Percentiles rank a stretch among this genome's conserved stretches.
These are phyloP conservation scores for Eurosta solidaginis DNA, from an alignment of 1,140 invertebrate species.

Conservation along the genomic window DNA sequence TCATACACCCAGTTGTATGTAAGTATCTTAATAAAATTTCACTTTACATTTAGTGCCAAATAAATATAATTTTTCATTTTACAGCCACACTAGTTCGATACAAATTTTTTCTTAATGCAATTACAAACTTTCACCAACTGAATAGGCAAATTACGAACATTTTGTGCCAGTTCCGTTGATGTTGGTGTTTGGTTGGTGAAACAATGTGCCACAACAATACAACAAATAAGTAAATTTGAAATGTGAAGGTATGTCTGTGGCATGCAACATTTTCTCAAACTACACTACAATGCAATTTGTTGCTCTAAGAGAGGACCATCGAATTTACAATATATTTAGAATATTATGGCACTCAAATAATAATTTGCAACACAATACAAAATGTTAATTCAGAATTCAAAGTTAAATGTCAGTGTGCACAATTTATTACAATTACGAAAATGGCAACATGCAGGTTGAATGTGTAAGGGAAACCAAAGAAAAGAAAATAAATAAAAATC, in stretches of 20 bases:
- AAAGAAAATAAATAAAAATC: not conserved
- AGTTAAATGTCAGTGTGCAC: constrained; percentile 14
- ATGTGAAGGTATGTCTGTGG: not conserved
- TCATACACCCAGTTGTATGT: no score
- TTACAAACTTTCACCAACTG: not conserved
- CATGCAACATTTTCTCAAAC: not conserved
- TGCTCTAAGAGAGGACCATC: not conserved
- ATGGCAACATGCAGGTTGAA: not conserved
- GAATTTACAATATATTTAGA: not conserved
- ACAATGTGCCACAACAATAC: not conserved
- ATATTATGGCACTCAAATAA: not conserved
- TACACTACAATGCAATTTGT: not conserved
- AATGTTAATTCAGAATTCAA: no score
- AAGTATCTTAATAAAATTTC: no score
- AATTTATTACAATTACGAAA: constrained; percentile 8
- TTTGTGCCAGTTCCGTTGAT: not conserved
- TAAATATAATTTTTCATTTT: not conserved
- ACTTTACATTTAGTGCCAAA: no score
- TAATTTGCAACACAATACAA: not conserved
- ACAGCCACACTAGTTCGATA: not conserved
- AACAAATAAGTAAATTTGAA: not conserved
- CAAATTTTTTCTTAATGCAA: not conserved
- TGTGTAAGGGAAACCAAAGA: not conserved
- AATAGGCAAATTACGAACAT: not conserved
- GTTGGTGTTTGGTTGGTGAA: not conserved